Evolutionary conservation across 2,797 vertebrate species (phyloP).

Genomic region (Huso huso): DNA sequence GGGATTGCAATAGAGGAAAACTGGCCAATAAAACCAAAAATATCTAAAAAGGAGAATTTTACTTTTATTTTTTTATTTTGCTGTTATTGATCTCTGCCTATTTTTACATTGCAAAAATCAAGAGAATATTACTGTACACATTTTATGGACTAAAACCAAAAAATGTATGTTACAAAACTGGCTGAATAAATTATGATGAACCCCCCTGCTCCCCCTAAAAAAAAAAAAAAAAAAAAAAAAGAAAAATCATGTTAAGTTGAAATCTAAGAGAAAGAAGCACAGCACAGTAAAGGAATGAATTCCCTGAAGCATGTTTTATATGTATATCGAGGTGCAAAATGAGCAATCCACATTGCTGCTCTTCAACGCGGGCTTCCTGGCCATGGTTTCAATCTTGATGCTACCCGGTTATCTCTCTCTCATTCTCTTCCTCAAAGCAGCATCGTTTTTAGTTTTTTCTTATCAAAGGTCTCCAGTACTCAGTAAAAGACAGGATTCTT

Average conservation of each 20-base stretch:
- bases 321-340: conserved; percentile 45
- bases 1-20: too few relatives aligned
- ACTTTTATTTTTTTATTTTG: too few relatives aligned
- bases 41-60: too few relatives aligned
- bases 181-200: conserved; percentile 54
- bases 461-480: conserved; percentile 51
- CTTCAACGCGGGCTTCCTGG: conserved; percentile 34
- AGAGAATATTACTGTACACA: too few relatives aligned
- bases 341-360: conserved; percentile 37
- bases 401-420: conserved; percentile 10
- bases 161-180: conserved; percentile 30
- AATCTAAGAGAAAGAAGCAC: conserved; percentile 28
- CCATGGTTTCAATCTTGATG: not conserved
- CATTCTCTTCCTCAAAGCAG: conserved; percentile 34
- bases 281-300: conserved; percentile 38
- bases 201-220: conserved; percentile 36
- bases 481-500: conserved; percentile 54
- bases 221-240: conserved; percentile 31
- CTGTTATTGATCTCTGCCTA: too few relatives aligned
- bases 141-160: too few relatives aligned
- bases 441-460: conserved; percentile 25
- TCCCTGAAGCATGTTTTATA: conserved; percentile 61
- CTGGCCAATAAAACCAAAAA: too few relatives aligned
- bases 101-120: too few relatives aligned
- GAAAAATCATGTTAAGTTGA: conserved; percentile 29